Evolutionary conservation across 2,888 invertebrate genomes (phyloP), one percentile per base, ranked within the genome.

Genomic region (Diloba caeruleocephala): DNA sequence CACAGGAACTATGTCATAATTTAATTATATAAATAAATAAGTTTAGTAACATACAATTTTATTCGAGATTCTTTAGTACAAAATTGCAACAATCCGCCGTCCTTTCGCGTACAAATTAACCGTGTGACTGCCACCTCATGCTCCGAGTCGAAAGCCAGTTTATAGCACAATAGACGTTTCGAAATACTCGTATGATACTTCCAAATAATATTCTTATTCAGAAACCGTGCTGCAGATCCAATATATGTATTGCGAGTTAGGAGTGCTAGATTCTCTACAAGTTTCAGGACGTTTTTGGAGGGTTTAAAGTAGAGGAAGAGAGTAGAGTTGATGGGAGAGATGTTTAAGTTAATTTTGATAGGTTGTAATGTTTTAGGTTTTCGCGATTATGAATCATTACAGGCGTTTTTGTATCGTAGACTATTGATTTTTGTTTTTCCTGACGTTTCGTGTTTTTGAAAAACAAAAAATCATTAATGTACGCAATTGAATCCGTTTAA

Each of bases 171-270:
- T 33, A 41, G 29, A 32, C 34, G 15, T 29, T 32, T 15, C 33
- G 38, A 38, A 56, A n/a, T n/a, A n/a, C n/a, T n/a, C n/a, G n/a
- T 67, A 58, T 64, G 55, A 65, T 69, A 70, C 62, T 43, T 49
- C 45, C 42, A 49, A 51, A 67, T 64, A 60, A 67, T 57, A 70
- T 71, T 71, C 71, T 64, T 71, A 70, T 70, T 67, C 70, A 52
- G 55, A 34, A 57, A 57, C 63, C 53, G 48, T 34, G 55, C 33
- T 44, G 25, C 49, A 38, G 41, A 54, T 58, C 53, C 71, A 58
- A 70, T 70, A 65, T 66, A 56, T 52, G n/a, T n/a, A n/a, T n/a
- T n/a, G 19, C 31, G 25, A 33, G 46, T 2, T 69, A 66, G 58
- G 53, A 26, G 23, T 12, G 10, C 59, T 45, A 59, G 15, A 12